Conservation (phyloP, 2,113 vertebrate genomes). For the Chunga burmeisteri region DNA sequence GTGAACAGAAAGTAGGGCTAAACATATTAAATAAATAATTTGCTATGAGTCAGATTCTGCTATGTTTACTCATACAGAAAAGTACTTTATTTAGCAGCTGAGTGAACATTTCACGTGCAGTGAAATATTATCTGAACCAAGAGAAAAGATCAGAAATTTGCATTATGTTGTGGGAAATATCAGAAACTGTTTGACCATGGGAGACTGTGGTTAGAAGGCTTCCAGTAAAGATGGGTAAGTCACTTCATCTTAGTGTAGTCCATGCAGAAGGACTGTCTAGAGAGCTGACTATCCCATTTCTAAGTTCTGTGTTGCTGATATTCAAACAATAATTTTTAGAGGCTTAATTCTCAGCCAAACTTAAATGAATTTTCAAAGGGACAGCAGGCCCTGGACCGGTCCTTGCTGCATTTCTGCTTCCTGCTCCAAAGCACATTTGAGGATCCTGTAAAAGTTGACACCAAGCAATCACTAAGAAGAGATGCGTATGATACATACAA, state of each 20-base stretch:
- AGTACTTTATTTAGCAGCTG: constrained; percentile 27
- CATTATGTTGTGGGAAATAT: neutral
- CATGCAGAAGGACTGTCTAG: neutral
- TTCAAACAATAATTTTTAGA: neutral
- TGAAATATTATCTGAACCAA: neutral
- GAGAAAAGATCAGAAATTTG: neutral
- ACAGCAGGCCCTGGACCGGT: neutral
- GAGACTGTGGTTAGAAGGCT: neutral
- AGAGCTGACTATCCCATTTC: neutral
- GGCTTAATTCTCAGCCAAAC: neutral
- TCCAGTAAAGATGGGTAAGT: neutral
- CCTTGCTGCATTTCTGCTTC: neutral
- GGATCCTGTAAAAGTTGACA: neutral
- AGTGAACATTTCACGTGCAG: neutral
- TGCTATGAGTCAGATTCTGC: constrained; percentile 12
- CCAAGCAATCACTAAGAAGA: neutral
- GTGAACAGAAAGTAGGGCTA: constrained; percentile 26
- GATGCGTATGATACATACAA: neutral
- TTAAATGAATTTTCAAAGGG: neutral
- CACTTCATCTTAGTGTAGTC: neutral
- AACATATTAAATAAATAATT: constrained; percentile 51
- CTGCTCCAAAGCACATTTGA: neutral
- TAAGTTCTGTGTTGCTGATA: neutral
- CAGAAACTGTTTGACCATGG: neutral
- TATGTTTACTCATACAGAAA: constrained; percentile 22